These are phyloP conservation scores for Chloromyia formosa DNA, from an alignment of 2,888 invertebrate species.

Conservation along the genomic window DNA sequence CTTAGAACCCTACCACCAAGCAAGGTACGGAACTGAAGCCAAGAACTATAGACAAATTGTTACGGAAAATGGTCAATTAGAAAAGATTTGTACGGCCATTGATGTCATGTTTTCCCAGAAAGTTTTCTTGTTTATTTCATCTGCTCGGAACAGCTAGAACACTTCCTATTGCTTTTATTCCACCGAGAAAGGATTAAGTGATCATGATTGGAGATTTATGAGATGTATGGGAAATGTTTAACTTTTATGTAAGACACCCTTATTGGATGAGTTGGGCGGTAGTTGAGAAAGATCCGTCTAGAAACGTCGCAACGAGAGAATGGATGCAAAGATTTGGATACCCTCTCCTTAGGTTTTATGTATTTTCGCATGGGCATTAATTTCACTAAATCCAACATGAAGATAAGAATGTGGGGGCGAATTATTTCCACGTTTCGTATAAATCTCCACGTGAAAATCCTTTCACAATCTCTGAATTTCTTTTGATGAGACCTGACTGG, in stretches of 20 bases:
- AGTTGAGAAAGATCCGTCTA: too few species aligned
- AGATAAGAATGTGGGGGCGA: too few species aligned
- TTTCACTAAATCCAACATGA: too few species aligned
- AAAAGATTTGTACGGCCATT: conserved; percentile 41
- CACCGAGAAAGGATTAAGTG: conserved; percentile 27
- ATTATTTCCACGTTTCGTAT: too few species aligned
- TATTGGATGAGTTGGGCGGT: too few species aligned
- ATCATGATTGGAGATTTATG: conserved; percentile 5
- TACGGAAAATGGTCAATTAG: conserved; percentile 40
- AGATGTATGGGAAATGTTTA: neutral
- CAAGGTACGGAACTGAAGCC: neutral
- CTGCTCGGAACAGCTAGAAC: neutral
- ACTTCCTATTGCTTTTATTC: conserved; percentile 12
- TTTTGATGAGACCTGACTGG: too few species aligned
- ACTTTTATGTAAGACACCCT: neutral
- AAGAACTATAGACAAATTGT: conserved; percentile 25
- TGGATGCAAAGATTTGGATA: too few species aligned
- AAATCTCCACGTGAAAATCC: too few species aligned
- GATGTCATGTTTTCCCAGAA: conserved; percentile 29
- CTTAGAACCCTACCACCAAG: neutral
- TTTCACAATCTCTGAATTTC: too few species aligned
- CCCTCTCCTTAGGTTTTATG: too few species aligned
- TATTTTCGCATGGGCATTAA: too few species aligned
- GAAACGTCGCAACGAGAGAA: too few species aligned
- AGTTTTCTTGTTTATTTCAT: conserved; percentile 26